phyloP scores from a whole-genome alignment of 2,113 vertebrate genomes.

The Chelonoidis abingdonii region DNA sequence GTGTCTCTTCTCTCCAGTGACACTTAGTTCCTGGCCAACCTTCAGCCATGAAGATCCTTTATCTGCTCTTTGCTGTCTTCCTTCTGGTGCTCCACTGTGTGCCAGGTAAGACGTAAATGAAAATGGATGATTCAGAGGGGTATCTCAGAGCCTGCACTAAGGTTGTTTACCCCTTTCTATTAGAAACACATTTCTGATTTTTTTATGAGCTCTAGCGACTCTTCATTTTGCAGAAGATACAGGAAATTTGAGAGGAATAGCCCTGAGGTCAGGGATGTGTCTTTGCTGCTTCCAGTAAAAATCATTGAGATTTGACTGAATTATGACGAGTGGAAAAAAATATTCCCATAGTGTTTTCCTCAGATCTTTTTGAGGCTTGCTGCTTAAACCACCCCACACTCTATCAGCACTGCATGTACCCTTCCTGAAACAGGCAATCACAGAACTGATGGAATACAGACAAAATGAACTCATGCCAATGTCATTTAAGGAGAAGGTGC shows the following conservation, averaged over 20 bases:
- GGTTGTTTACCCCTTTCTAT: not conserved
- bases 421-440: not conserved
- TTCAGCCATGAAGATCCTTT: not conserved
- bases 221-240: not conserved
- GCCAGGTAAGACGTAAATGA: not conserved
- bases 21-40: not conserved
- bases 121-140: not conserved
- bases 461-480: not conserved
- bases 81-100: not conserved
- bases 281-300: not conserved
- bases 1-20: not conserved
- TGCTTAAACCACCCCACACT: not conserved
- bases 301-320: not conserved
- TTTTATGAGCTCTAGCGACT: no score
- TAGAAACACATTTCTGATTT: no score
- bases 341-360: not conserved
- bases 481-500: fast-evolving
- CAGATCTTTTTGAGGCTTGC: fast-evolving
- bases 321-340: not conserved
- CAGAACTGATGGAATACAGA: not conserved
- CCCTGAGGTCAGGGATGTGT: not conserved
- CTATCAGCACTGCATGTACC: not conserved
- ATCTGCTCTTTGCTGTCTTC: not conserved
- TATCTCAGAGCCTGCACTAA: not conserved
- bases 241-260: not conserved